Base-by-base conservation (phyloP, 2,113 vertebrate genomes). In the Cephalopholis sonnerati region DNA sequence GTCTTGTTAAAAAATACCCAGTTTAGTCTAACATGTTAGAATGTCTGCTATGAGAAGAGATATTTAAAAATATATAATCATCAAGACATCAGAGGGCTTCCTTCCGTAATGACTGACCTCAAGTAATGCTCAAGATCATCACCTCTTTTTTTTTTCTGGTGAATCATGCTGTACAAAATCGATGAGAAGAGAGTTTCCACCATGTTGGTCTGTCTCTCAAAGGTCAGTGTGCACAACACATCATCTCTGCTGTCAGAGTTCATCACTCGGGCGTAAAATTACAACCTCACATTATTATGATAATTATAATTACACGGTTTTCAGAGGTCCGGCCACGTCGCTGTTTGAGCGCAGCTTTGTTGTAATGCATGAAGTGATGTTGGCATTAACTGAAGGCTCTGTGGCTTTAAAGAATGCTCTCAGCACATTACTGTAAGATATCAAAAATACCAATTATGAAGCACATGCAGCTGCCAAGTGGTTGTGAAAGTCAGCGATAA, bases 401-500 rank as follows among this genome's bases (percentile, higher is more conserved):
- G 82, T 15, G 22, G 9, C n/a, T 68, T 55, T 65, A 53, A 25
- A 39, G 62, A 50, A 22, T 57, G 25, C 18, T 74, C 17, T 10
- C 44, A 32, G 53, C 32, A 36, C 32, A 44, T 44, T 2, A 5
- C 55, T 69, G 63, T 20, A 39, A 64, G 32, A 50, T 18, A n/a
- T 57, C 7, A 68, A n/a, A 65, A 70, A 59, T 44, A 53, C 20
- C 20, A 70, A 46, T 78, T 73, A 69, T 25, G 20, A 77, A 29
- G 11, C 32, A 75, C 41, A 75, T 1, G 36, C 46, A 39, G 85
- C 80, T 59, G 57, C 64, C 53, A 73, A 58, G 70, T 16, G 53
- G 58, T 32, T 64, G 63, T 74, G 74, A 70, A 58, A 70, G 41
- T 70, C 46, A 44, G 80, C 79, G 80, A 75, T 79, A 79, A 87